Evolutionary conservation across 1,140 invertebrate genomes (phyloP).

Genomic region (Cardiocondyla obscurior): DNA sequence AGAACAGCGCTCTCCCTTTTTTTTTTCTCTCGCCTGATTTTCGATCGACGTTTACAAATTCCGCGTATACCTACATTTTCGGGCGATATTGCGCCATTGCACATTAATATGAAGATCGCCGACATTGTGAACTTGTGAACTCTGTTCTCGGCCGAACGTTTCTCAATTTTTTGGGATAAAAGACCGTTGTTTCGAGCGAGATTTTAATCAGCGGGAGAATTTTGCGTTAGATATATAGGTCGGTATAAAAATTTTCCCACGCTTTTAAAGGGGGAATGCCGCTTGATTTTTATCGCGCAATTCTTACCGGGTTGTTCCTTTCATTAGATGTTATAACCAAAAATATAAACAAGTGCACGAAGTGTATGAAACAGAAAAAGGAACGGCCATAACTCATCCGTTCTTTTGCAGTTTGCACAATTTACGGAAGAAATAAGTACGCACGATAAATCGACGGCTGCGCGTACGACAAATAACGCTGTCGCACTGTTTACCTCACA

Average conservation of each 20-base stretch:
- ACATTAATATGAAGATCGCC: neutral
- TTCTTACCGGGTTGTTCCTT: neutral
- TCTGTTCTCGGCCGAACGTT: neutral
- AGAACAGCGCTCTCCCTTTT: neutral
- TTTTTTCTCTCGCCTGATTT: neutral
- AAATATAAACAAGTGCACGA: neutral
- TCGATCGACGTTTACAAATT: neutral
- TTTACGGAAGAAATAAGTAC: conserved; percentile 35
- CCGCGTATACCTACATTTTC: neutral
- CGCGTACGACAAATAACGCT: conserved; percentile 31
- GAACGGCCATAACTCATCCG: neutral
- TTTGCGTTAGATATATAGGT: too few relatives aligned
- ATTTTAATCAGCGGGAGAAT: too few relatives aligned
- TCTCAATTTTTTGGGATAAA: neutral
- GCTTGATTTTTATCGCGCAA: neutral
- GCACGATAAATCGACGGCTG: conserved; percentile 15
- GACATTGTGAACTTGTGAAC: neutral
- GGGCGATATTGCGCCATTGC: neutral
- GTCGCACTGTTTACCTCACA: conserved; percentile 31
- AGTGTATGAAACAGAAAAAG: neutral
- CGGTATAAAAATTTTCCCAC: neutral
- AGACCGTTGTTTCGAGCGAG: neutral
- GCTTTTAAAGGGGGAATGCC: neutral
- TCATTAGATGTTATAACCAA: neutral
- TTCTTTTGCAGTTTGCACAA: neutral